Percentiles rank a stretch among this genome's conserved stretches.
phyloP scores from a whole-genome alignment of 2,797 vertebrate genomes.

The Cryptoblepharus egeriae region DNA sequence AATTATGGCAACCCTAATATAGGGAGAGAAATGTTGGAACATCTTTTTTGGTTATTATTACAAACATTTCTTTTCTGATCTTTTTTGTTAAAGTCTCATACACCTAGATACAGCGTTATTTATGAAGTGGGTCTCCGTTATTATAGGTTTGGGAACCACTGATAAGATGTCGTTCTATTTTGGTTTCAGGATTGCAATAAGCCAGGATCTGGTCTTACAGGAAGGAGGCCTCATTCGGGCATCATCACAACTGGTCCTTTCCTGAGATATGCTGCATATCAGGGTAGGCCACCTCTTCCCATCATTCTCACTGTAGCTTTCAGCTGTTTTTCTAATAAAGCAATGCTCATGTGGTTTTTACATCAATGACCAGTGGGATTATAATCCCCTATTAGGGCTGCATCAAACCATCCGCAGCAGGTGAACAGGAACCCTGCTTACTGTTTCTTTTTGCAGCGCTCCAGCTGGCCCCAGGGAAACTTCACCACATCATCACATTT shows the following conservation, averaged over 20 bases:
- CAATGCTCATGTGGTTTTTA: too few relatives aligned
- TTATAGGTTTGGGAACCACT: too few relatives aligned
- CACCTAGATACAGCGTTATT: too few relatives aligned
- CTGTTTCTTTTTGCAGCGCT: not conserved
- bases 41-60: too few relatives aligned
- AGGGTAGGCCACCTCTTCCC: not conserved
- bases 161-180: too few relatives aligned
- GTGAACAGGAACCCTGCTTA: not conserved
- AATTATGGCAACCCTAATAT: too few relatives aligned
- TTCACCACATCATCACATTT: rapidly evolving
- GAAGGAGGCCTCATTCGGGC: conserved; percentile 12
- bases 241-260: conserved; percentile 17
- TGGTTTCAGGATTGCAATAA: conserved; percentile 9
- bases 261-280: conserved; percentile 24
- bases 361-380: not conserved
- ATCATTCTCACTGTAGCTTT: too few relatives aligned
- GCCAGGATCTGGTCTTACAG: not conserved
- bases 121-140: too few relatives aligned
- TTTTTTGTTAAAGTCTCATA: too few relatives aligned
- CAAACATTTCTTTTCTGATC: too few relatives aligned
- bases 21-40: too few relatives aligned
- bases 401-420: not conserved
- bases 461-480: not conserved
- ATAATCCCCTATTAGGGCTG: not conserved
- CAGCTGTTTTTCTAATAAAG: too few relatives aligned